Percentiles rank a stretch among this genome's conserved stretches.
Conservation (phyloP, 30 jellyfish, hydroid and myxozoan genomes). For the Hydractinia echinata region DNA sequence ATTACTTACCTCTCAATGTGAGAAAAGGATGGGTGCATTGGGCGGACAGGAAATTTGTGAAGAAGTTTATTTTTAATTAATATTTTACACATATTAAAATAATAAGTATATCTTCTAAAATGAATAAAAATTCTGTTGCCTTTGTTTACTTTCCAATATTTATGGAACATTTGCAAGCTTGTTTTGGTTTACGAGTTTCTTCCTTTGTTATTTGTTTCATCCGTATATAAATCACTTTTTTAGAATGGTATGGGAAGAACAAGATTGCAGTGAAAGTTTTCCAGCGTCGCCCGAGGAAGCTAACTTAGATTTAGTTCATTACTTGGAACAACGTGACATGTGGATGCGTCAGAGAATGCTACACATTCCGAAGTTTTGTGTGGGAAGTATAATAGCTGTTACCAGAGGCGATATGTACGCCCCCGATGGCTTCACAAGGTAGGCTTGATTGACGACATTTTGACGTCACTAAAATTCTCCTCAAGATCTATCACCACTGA, state of each 20-base stretch:
- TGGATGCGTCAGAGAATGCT: conserved; percentile 54
- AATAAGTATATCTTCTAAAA: too few relatives aligned
- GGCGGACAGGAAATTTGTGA: too few relatives aligned
- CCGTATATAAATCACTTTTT: background rate
- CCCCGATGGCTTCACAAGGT: conserved; percentile 95
- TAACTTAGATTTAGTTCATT: conserved; percentile 48
- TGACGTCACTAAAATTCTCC: too few relatives aligned
- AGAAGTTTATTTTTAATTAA: too few relatives aligned
- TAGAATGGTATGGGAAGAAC: conserved; percentile 85
- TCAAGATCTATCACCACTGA: too few relatives aligned
- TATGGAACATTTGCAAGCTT: too few relatives aligned
- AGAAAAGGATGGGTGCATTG: too few relatives aligned
- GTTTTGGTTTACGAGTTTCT: background rate
- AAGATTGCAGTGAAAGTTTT: conserved; percentile 60
- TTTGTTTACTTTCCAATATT: too few relatives aligned
- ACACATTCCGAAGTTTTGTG: conserved; percentile 77
- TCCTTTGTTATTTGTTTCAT: background rate
- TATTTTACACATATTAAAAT: too few relatives aligned
- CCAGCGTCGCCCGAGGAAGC: conserved; percentile 93
- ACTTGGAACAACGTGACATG: conserved; percentile 72
- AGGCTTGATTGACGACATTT: background rate
- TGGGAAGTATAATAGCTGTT: conserved; percentile 86
- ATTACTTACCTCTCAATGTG: too few relatives aligned
- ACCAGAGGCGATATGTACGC: conserved; percentile 95
- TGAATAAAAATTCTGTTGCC: too few relatives aligned